These are phyloP conservation scores for Tamias sibiricus DNA, from an alignment of 2,113 vertebrate species.

Conservation along the genomic window DNA sequence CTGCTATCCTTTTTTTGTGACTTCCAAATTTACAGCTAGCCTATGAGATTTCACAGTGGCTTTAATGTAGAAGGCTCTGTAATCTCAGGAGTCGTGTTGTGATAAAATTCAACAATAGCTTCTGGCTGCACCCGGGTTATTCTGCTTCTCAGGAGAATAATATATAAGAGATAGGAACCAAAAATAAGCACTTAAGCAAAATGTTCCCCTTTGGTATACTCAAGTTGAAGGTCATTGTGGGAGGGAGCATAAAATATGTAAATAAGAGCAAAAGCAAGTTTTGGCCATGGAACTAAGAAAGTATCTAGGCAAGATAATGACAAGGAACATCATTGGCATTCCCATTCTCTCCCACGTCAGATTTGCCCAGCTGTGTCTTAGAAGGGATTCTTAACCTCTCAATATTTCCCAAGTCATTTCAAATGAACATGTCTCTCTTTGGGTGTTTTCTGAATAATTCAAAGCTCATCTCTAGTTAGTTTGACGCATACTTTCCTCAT, in stretches of 20 bases:
- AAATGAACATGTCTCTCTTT: slow-evolving; percentile 50
- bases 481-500: slow-evolving; percentile 26
- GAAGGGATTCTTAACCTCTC: slow-evolving; percentile 23
- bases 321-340: background rate
- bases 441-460: slow-evolving; percentile 46
- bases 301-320: background rate
- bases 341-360: background rate
- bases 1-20: background rate
- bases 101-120: background rate
- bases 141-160: background rate
- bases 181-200: background rate
- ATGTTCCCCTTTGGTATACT: background rate
- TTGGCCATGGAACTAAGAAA: background rate
- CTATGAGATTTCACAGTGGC: background rate
- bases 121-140: background rate
- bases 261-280: slow-evolving; percentile 20
- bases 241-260: background rate
- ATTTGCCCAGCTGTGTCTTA: background rate
- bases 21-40: background rate
- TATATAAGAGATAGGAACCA: background rate
- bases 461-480: slow-evolving; percentile 45
- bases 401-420: background rate
- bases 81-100: background rate
- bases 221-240: background rate
- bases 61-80: background rate